phyloP scores from a whole-genome alignment of 2,888 invertebrate species.

The Macaria liturata region DNA sequence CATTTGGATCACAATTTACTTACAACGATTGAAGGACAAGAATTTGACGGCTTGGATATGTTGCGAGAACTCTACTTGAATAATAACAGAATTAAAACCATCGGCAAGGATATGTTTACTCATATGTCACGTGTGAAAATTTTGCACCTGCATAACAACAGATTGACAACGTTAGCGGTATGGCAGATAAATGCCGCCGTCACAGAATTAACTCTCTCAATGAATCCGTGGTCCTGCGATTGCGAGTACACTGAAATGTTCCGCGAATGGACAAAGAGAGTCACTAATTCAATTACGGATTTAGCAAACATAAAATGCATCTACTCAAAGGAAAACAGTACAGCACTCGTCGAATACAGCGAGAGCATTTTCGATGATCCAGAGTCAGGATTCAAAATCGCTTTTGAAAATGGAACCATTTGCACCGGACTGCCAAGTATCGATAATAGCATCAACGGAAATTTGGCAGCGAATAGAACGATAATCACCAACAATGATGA shows the following conservation, averaged over 20 bases:
- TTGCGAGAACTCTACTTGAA: slow-evolving; percentile 89
- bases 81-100: slow-evolving; percentile 87
- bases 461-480: slow-evolving; percentile 87
- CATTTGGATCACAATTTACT: slow-evolving; percentile 90
- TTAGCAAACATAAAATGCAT: slow-evolving; percentile 86
- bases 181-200: slow-evolving; percentile 87
- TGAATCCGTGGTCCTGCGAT: slow-evolving; percentile 93
- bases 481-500: slow-evolving; percentile 88
- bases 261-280: slow-evolving; percentile 89
- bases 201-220: slow-evolving; percentile 86
- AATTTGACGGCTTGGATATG: slow-evolving; percentile 90
- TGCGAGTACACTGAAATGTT: slow-evolving; percentile 90
- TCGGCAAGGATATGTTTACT: slow-evolving; percentile 88
- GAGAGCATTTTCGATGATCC: slow-evolving; percentile 83
- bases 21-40: slow-evolving; percentile 88
- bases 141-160: slow-evolving; percentile 88
- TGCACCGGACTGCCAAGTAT: slow-evolving; percentile 86
- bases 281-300: slow-evolving; percentile 85
- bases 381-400: slow-evolving; percentile 84
- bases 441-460: slow-evolving; percentile 87
- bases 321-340: slow-evolving; percentile 81
- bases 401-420: slow-evolving; percentile 83
- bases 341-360: slow-evolving; percentile 82
- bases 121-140: slow-evolving; percentile 86
- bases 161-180: slow-evolving; percentile 86